Evolutionary conservation across 2,113 vertebrate genomes (phyloP), one percentile per base, ranked within the genome.

Genomic region (Eulemur macaco): DNA sequence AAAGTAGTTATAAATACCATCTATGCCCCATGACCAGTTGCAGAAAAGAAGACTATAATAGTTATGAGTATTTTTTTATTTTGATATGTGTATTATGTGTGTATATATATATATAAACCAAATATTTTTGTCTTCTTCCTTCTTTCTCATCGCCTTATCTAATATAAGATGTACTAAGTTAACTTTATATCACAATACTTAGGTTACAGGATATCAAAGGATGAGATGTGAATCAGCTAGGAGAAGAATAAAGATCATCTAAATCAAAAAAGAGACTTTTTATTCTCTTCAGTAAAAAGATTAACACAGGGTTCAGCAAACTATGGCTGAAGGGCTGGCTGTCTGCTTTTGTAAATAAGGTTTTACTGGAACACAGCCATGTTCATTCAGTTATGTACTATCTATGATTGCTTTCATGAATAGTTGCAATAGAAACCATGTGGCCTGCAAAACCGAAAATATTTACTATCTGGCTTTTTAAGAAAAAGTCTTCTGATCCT

Each of bases 111-210:
- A 52, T 56, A 56, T 54, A 29, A 76, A 94, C 27, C 13, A 83
- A 58, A 86, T 86, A 47, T 64, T 95, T 92, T 73, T 93, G 7
- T 69, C 96, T 96, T 77, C 18, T 91, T 96, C 37, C 23, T 84
- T 56, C 37, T 88, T 68, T 77, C 84, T 91, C 18, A 60, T 74
- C n/a, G 71, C 25, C 47, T 94, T 92, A 60, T 63, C 34, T 89
- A 81, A 93, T 29, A 37, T 60, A 92, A 86, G 42, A 69, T 54
- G 29, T 89, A 37, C 78, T 90, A 85, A 88, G n/a, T n/a, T 85
- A 88, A 91, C 17, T 83, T 85, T 69, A 42, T 71, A 86, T 85
- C 15, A 86, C 58, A 94, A 45, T 94, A 89, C 87, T 88, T 96
- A 94, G 94, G 45, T 76, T 94, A 81, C 1, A 84, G 9, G 31